Conservation (phyloP, 2,888 invertebrate genomes). For the Macrophya annulata region DNA sequence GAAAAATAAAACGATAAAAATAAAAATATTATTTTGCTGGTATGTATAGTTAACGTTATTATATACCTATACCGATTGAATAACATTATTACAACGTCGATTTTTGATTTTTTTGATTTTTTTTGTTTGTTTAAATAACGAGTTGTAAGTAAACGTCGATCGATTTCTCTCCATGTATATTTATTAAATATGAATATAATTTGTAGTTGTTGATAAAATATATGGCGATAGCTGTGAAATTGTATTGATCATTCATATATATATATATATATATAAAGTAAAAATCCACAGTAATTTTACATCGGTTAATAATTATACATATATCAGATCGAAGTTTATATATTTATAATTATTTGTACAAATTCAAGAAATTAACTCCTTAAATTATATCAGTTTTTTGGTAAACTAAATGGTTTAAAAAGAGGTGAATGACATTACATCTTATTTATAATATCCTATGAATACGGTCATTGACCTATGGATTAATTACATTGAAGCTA, state of each 20-base stretch:
- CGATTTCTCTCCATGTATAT: background rate
- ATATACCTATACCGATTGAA: constrained; percentile 7
- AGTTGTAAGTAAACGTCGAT: background rate
- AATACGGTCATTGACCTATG: background rate
- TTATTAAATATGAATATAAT: background rate
- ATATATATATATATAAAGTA: too few species aligned
- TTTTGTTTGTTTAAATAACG: background rate
- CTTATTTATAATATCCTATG: background rate
- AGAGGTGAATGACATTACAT: background rate
- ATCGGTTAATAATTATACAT: background rate
- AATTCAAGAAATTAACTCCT: background rate
- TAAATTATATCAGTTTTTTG: background rate
- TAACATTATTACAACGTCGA: background rate
- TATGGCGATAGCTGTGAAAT: background rate
- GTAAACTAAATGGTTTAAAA: background rate
- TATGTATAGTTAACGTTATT: constrained; percentile 3
- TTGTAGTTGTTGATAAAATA: background rate
- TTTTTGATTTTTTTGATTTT: background rate
- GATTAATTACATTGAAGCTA: background rate
- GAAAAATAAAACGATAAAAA: background rate
- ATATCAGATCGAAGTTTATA: too few species aligned
- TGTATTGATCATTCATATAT: background rate
- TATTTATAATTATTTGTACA: too few species aligned
- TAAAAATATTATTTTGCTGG: background rate
- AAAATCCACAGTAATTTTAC: background rate